Evolutionary conservation across 2,113 vertebrate genomes (phyloP), one percentile per base, ranked within the genome.

Genomic region (Ranitomeya imitator): DNA sequence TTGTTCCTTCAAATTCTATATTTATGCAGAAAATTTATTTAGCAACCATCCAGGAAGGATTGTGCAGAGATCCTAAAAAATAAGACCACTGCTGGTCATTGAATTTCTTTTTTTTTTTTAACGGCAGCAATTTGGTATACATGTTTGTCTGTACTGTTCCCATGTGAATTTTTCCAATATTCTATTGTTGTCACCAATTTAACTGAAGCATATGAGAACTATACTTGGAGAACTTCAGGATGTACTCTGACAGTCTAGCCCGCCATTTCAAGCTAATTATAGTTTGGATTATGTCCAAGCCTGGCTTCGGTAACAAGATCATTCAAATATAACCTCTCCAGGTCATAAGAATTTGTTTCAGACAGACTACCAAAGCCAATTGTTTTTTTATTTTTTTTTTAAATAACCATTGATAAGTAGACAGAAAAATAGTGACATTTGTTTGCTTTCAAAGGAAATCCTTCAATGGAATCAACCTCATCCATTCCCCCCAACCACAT

Each of bases 241-340:
- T 67, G 54, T 86, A 86, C 77, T 76, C 63, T 86, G 85, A 86
- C 59, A 67, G 78, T 76, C 8, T 82, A 63, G 31, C 37, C 59
- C 31, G n/a, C 59, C 59, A 10, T 31, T 81, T 2, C 31, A 37
- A 45, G 79, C 31, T 80, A 80, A 81, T 81, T 9, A 18, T 59
- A 61, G 26, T 45, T 63, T 81, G 79, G 67, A 71, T 3, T 71
- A 1, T 31, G 23, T 71, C 23, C 67, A 19, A 26, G 67, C 37
- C 37, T 45, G 37, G 37, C 61, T 80, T 6, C 78, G 18, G 55
- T 60, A 80, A 23, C n/a, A 3, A 9, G 23, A 80, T 14, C 26
- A 10, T 19, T 18, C 6, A 63, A 63, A n/a, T 18, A 60, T 31
- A 60, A 6, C 2, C 8, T 18, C 31, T 60, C 55, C 55, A 16